A percentile compares a stretch with the other conserved stretches of the same genome.
These are phyloP conservation scores for Coregonus suidteri DNA, from an alignment of 2,797 vertebrate species.

Conservation along the genomic window DNA sequence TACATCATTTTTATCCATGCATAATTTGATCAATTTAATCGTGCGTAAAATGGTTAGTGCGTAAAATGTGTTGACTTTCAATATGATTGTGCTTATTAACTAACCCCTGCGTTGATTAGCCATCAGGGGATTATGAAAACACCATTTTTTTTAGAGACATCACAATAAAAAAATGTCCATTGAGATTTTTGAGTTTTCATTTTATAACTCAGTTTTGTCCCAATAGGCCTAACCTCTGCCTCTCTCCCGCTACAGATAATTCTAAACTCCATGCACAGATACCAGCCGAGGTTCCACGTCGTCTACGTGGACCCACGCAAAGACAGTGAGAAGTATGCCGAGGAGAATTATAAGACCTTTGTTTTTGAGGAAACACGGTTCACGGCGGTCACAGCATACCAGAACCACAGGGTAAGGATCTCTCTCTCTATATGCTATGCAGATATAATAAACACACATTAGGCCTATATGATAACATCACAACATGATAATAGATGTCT, in stretches of 20 bases:
- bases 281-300: slow-evolving; percentile 96
- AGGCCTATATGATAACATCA: neutral
- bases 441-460: neutral
- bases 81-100: neutral
- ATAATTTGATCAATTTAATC: neutral
- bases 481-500: neutral
- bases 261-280: slow-evolving; percentile 99
- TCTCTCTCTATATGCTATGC: neutral
- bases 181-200: neutral
- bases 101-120: neutral
- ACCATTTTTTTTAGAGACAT: too few species aligned
- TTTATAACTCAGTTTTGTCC: too few species aligned
- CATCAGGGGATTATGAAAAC: neutral
- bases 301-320: slow-evolving; percentile 97
- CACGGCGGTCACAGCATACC: slow-evolving; percentile 96
- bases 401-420: slow-evolving; percentile 92
- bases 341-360: slow-evolving; percentile 98
- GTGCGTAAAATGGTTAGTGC: neutral
- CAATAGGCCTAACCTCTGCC: neutral
- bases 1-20: too few species aligned
- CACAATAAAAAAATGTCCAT: neutral
- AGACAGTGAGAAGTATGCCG: slow-evolving; percentile 96
- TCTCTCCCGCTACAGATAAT: slow-evolving; percentile 86
- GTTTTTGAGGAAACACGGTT: slow-evolving; percentile 98
- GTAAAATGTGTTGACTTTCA: neutral